These are phyloP conservation scores for Micrasema minimum DNA, from an alignment of 1,140 invertebrate species.

Conservation along the genomic window DNA sequence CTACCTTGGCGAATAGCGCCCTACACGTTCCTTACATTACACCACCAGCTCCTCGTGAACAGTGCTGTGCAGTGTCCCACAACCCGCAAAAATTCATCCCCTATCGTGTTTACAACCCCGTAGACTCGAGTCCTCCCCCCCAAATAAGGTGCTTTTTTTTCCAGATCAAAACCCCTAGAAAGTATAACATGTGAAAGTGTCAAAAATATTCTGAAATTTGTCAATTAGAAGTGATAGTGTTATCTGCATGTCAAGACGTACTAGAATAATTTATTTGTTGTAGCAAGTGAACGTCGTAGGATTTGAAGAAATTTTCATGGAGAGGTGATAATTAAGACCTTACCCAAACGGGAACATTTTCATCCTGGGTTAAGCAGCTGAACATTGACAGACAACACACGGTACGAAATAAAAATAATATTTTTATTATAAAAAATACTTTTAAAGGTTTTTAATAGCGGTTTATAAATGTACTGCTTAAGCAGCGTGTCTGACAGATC, in stretches of 20 bases:
- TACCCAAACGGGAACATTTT: constrained; percentile 13
- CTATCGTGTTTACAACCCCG: background rate
- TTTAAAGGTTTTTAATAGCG: too few species aligned
- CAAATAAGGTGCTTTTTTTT: background rate
- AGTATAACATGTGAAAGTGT: constrained; percentile 26
- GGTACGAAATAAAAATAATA: too few species aligned
- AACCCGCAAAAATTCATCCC: background rate
- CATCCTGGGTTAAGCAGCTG: constrained; percentile 14
- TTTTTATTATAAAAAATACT: too few species aligned
- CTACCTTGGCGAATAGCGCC: too few species aligned
- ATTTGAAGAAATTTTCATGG: constrained; percentile 17
- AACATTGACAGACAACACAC: constrained; percentile 16
- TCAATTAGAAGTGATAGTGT: constrained; percentile 25
- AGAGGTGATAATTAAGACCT: constrained; percentile 27
- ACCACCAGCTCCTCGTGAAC: background rate
- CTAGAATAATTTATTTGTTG: background rate
- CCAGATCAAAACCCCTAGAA: background rate
- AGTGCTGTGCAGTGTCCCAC: constrained; percentile 14
- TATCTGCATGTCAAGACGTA: constrained; percentile 4
- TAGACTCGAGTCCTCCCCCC: background rate
- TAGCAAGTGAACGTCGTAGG: constrained; percentile 10
- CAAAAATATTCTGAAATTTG: constrained; percentile 3
- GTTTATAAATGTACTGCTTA: too few species aligned
- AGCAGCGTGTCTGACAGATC: too few species aligned
- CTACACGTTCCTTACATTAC: too few species aligned